Percentiles rank a stretch among this genome's conserved stretches.
These are phyloP conservation scores for Lagocephalus sceleratus DNA, from an alignment of 2,797 vertebrate species.

Conservation along the genomic window DNA sequence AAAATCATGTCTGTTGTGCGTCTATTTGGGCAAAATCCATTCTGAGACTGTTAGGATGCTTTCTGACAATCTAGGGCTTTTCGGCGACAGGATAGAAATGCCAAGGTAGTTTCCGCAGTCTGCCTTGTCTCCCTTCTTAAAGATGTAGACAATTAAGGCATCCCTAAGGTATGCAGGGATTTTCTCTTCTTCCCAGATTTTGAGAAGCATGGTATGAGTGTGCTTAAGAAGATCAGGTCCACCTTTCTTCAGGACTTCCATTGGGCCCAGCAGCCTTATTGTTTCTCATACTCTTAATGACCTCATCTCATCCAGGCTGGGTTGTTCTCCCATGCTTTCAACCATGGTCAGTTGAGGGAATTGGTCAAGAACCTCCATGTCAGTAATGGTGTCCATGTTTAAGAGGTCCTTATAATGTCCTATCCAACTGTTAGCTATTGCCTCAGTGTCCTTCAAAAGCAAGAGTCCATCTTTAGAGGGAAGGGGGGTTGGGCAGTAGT, in stretches of 20 bases:
- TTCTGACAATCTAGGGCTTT: too few relatives aligned
- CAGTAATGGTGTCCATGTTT: conserved; percentile 1
- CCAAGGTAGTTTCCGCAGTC: too few relatives aligned
- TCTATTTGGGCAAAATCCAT: too few relatives aligned
- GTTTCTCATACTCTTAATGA: too few relatives aligned
- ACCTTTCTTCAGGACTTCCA: too few relatives aligned
- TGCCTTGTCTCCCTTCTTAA: too few relatives aligned
- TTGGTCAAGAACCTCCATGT: conserved; percentile 4
- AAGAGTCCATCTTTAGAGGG: conserved; percentile 2
- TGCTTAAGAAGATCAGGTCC: too few relatives aligned
- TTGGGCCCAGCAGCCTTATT: too few relatives aligned
- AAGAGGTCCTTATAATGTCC: not conserved
- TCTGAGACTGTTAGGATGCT: too few relatives aligned
- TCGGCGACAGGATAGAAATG: too few relatives aligned
- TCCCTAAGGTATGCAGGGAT: not conserved
- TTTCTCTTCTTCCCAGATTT: conserved; percentile 1
- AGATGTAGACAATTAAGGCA: too few relatives aligned
- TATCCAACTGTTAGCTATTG: not conserved
- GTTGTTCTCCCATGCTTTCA: conserved; percentile 1
- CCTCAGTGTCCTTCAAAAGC: conserved; percentile 1
- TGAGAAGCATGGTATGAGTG: not conserved
- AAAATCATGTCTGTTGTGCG: too few relatives aligned
- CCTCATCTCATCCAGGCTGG: conserved; percentile 1
- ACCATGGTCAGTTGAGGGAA: not conserved
- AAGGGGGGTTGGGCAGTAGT: conserved; percentile 4